Evolutionary conservation across 2,113 vertebrate species (phyloP).

Genomic region (Mixornis gularis): DNA sequence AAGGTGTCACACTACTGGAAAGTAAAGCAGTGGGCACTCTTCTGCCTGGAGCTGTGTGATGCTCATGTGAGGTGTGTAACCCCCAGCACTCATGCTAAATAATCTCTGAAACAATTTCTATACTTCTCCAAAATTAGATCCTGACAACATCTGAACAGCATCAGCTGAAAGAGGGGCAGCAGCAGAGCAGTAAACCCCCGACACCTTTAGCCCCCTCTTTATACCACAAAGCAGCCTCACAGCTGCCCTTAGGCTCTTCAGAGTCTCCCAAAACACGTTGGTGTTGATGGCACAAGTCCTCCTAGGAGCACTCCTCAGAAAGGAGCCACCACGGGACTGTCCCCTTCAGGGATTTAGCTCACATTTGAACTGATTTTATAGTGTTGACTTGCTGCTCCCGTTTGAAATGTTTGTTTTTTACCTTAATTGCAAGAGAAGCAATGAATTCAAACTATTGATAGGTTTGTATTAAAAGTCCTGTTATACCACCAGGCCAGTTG

Average conservation of each 20-base stretch:
- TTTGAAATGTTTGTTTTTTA: neutral
- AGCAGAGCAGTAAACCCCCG: neutral
- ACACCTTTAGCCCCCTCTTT: neutral
- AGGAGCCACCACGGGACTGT: fast-evolving
- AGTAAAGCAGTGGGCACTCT: neutral
- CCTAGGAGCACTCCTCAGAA: neutral
- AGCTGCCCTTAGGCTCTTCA: neutral
- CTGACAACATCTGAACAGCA: neutral
- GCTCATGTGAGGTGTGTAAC: neutral
- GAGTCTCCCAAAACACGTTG: neutral
- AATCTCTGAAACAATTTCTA: neutral
- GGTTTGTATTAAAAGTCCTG: neutral
- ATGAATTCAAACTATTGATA: neutral
- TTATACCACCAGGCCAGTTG: neutral
- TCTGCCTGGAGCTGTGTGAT: neutral
- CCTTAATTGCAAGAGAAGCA: neutral
- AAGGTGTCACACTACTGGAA: neutral
- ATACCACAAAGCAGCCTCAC: neutral
- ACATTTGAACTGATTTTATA: neutral
- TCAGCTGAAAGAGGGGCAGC: neutral
- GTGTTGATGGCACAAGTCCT: neutral
- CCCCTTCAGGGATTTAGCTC: neutral
- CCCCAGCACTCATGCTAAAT: neutral
- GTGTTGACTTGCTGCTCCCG: neutral
- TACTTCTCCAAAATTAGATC: neutral